phyloP scores from a whole-genome alignment of 2,113 vertebrate genomes.

The Lipotes vexillifer region DNA sequence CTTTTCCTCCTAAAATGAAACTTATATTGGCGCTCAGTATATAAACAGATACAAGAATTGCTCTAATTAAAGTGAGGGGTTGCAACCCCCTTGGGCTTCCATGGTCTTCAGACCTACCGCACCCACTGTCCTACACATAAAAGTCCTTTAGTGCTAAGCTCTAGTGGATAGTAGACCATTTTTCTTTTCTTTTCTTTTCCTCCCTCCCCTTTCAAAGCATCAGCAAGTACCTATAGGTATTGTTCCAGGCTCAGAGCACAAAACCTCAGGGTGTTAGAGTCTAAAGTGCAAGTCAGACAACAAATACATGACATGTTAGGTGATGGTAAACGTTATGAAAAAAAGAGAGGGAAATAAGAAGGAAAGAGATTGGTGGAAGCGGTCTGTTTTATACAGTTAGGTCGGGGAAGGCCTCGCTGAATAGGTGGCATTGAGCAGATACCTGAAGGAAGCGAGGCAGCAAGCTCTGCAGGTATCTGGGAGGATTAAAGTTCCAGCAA shows the following conservation, averaged over 20 bases:
- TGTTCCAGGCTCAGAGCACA: background rate
- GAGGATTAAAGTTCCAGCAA: background rate
- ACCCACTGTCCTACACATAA: background rate
- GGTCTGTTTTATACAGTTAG: background rate
- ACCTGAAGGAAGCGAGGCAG: background rate
- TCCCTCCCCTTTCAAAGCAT: background rate
- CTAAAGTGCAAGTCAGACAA: background rate
- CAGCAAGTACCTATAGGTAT: background rate
- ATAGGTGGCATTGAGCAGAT: background rate
- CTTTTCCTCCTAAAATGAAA: background rate
- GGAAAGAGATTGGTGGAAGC: background rate
- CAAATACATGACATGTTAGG: background rate
- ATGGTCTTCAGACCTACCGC: fast-evolving
- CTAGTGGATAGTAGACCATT: background rate
- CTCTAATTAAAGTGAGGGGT: background rate
- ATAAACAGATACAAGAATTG: background rate
- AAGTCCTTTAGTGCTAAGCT: background rate
- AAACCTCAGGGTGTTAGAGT: background rate
- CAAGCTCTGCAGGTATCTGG: background rate
- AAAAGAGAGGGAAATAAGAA: background rate
- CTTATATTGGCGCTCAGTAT: background rate
- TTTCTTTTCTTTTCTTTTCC: background rate
- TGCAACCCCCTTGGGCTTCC: background rate
- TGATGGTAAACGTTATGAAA: background rate
- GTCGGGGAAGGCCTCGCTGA: background rate